Evolutionary conservation across 2,797 vertebrate genomes (phyloP).

Genomic region (Lepilemur septentrionalis): DNA sequence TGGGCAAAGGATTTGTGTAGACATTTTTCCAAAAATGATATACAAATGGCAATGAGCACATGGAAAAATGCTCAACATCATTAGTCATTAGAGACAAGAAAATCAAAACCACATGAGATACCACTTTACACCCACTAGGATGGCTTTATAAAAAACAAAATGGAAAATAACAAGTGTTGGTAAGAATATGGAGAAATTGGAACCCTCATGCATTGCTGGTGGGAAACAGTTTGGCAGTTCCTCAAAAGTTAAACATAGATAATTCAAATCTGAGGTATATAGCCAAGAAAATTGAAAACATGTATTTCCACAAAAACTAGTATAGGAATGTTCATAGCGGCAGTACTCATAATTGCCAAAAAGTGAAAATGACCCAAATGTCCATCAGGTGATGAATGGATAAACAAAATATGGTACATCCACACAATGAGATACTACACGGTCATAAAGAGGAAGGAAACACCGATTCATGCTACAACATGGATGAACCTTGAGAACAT

Average conservation of each 20-base stretch:
- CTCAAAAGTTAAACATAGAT: background rate
- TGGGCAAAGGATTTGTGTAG: background rate
- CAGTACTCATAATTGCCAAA: background rate
- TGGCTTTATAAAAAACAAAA: background rate
- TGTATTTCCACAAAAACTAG: background rate
- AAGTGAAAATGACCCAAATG: background rate
- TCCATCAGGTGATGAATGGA: background rate
- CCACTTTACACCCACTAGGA: background rate
- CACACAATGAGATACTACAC: background rate
- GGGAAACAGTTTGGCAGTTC: background rate
- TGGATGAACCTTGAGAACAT: background rate
- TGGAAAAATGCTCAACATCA: background rate
- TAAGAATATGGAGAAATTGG: background rate
- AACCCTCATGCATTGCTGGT: background rate
- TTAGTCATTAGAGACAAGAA: background rate
- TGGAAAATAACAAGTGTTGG: background rate
- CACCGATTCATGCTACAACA: rapidly evolving
- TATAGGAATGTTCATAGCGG: background rate
- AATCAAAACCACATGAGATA: background rate
- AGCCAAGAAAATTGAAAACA: slow-evolving; percentile 34
- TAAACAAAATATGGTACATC: background rate
- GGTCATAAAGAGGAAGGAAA: background rate
- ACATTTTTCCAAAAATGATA: background rate
- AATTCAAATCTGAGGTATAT: background rate
- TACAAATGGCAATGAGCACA: background rate